Percentiles rank a stretch among this genome's conserved stretches.
Evolutionary conservation across 2,797 vertebrate species (phyloP).

Genomic region (Enteromius unitaeniatus): DNA sequence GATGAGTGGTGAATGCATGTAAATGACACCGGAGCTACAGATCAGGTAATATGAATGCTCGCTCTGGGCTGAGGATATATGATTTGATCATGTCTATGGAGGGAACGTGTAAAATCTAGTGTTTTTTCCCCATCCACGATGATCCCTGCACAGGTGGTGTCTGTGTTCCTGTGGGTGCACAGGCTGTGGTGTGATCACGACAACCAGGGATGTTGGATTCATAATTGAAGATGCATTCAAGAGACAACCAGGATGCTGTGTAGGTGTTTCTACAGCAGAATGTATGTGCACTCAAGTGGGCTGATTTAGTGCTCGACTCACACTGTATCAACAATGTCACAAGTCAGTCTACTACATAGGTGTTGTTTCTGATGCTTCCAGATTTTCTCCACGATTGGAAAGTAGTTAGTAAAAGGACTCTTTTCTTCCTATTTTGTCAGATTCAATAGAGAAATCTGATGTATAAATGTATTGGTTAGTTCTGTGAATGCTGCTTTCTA

Average conservation of each 20-base stretch:
- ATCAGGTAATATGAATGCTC: not conserved
- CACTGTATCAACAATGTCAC: not conserved
- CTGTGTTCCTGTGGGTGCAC: not conserved
- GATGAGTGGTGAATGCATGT: slow-evolving; percentile 20
- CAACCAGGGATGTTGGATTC: slow-evolving; percentile 13
- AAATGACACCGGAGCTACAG: slow-evolving; percentile 34
- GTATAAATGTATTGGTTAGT: not conserved
- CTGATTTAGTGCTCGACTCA: not conserved
- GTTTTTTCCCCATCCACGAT: not conserved
- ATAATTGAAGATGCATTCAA: not conserved
- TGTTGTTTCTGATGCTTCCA: not conserved
- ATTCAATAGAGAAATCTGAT: not conserved
- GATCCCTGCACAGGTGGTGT: slow-evolving; percentile 2
- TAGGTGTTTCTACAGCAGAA: slow-evolving; percentile 20
- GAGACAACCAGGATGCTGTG: slow-evolving; percentile 24
- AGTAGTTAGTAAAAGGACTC: slow-evolving; percentile 95
- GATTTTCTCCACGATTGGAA: not conserved
- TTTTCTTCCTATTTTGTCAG: slow-evolving; percentile 65
- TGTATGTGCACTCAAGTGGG: not conserved
- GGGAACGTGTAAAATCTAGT: not conserved
- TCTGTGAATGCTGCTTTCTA: not conserved
- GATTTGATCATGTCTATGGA: slow-evolving; percentile 20
- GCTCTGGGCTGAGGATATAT: slow-evolving; percentile 4
- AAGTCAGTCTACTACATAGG: not conserved
- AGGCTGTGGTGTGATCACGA: slow-evolving; percentile 11